phyloP scores from a whole-genome alignment of 2,888 invertebrate species.

The Caenorhabditis angaria region DNA sequence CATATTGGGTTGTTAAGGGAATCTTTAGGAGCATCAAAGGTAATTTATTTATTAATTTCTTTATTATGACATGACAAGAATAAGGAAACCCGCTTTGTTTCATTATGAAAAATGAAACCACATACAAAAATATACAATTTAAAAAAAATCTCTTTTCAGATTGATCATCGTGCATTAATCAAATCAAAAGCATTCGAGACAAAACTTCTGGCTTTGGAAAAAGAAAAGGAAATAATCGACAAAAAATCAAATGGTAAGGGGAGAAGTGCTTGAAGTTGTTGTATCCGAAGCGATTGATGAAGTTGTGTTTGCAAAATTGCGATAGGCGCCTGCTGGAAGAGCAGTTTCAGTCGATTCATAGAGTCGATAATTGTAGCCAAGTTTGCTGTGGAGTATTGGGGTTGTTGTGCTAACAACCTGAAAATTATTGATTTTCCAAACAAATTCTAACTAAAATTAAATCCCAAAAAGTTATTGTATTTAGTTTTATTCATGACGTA shows the following conservation, averaged over 20 bases:
- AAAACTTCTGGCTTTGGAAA: constrained; percentile 66
- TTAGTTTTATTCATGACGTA: too few relatives aligned
- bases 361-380: constrained; percentile 33
- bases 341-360: constrained; percentile 38
- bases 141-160: constrained; percentile 20
- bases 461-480: too few relatives aligned
- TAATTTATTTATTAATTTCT: constrained; percentile 8
- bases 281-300: constrained; percentile 15
- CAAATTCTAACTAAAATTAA: too few relatives aligned
- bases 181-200: constrained; percentile 70
- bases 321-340: constrained; percentile 24
- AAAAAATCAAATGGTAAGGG: constrained; percentile 60
- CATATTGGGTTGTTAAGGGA: constrained; percentile 69
- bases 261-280: constrained; percentile 20
- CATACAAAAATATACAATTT: not conserved
- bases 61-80: constrained; percentile 5
- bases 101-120: not conserved
- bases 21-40: constrained; percentile 67
- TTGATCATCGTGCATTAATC: constrained; percentile 67
- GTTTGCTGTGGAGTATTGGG: constrained; percentile 6
- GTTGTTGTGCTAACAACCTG: constrained; percentile 27
- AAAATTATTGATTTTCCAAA: too few relatives aligned
- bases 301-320: constrained; percentile 27
- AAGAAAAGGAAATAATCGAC: constrained; percentile 66
- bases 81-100: not conserved